Evolutionary conservation across 2,113 vertebrate species (phyloP), one percentile per base, ranked within the genome.

Genomic region (Australoheros scitulus): DNA sequence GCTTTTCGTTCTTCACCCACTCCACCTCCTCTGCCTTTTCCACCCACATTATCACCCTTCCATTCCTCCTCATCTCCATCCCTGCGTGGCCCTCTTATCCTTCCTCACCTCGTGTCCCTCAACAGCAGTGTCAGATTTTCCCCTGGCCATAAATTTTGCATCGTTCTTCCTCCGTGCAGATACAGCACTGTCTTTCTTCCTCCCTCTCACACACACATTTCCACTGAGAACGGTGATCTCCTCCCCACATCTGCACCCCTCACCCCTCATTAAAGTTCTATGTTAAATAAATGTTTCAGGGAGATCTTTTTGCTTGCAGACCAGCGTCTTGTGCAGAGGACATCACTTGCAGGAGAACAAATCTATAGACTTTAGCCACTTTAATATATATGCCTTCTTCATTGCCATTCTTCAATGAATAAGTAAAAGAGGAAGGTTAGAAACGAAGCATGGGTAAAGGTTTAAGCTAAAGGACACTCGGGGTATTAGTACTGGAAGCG

Each of bases 231-330:
- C 52, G 50, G 63, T 4, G 24, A 61, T 74, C 34, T 78, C 77
- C 56, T 36, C 22, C 64, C 22, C 41, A 47, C 41, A 26, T 83
- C 14, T 3, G 77, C 43, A 36, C 57, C 63, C 52, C 58, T 59
- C 74, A 38, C 38, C 43, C 78, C 63, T 91, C 88, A 92, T 94
- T 92, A 91, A 90, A 90, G 56, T 80, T 88, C 85, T 20, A 89
- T 85, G 81, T 92, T 91, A 83, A 89, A 93, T 92, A 86, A 90
- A 93, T 92, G 82, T 93, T 92, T 92, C 65, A 91, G 32, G 22
- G 74, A 60, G 65, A 86, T 87, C 80, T 85, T 87, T 87, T 92
- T 56, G 79, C 77, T 76, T 70, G 38, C 56, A 68, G 61, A 24
- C 36, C 43, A 4, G 3, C 58, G 38, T 56, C 65, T 79, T 82